These are phyloP conservation scores for Lagorchestes hirsutus DNA, from an alignment of 2,797 vertebrate genomes.

Conservation along the genomic window DNA sequence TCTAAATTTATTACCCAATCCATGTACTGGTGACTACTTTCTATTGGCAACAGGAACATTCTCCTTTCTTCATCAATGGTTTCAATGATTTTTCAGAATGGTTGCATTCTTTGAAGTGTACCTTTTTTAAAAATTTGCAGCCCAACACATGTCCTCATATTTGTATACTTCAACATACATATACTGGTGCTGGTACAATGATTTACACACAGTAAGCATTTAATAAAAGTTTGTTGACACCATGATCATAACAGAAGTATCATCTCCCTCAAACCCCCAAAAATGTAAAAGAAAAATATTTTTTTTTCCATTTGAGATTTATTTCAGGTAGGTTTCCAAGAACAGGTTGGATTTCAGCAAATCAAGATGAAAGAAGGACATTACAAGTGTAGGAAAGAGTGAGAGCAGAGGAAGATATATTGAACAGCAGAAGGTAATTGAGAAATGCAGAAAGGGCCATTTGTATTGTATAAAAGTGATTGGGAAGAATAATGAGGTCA, in stretches of 20 bases:
- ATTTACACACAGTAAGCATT: background rate
- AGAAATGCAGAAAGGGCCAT: too few species aligned
- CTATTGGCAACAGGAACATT: background rate
- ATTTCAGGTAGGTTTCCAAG: too few species aligned
- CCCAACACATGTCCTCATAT: background rate
- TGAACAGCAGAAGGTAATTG: too few species aligned
- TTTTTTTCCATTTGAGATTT: too few species aligned
- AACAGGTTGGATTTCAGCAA: too few species aligned
- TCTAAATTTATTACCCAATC: background rate
- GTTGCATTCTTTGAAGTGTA: background rate
- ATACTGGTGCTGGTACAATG: background rate
- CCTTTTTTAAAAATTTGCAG: background rate
- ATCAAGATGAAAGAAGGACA: too few species aligned
- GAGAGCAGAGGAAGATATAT: too few species aligned
- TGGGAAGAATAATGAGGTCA: background rate
- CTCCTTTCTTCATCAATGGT: background rate
- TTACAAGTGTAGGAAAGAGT: too few species aligned
- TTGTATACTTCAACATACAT: background rate
- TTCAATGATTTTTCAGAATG: background rate
- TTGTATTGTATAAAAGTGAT: background rate
- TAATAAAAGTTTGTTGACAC: too few species aligned
- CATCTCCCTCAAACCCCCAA: too few species aligned
- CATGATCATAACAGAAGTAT: too few species aligned
- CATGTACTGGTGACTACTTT: background rate
- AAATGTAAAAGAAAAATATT: too few species aligned